Base-by-base conservation (phyloP, 2,888 invertebrate genomes). In the Eueremaeus valkanovi region DNA sequence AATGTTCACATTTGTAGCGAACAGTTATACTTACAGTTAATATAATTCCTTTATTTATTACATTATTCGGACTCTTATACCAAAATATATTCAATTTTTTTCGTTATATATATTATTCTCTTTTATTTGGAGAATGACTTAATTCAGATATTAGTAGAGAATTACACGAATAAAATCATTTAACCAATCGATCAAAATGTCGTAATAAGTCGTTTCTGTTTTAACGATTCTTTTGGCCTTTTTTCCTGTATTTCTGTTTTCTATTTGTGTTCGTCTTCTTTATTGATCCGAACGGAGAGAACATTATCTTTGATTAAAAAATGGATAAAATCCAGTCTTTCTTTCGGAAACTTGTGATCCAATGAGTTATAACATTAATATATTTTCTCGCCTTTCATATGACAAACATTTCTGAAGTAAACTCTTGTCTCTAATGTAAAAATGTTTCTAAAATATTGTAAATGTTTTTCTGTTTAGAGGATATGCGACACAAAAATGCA, bases 161-260 rank as follows among this genome's bases (percentile, higher is more conserved):
- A n/a, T n/a, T n/a, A n/a, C n/a, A n/a, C n/a, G n/a, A n/a, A n/a
- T n/a, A n/a, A 36, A 36, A 36, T 36, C 6, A 49, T 49, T n/a
- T 18, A 49, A 49, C 16, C 6, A 11, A 55, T 21, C 13, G 21
- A 55, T 55, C 55, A 21, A 55, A 55, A 55, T 55, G 55, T 55
- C 55, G 13, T 55, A 55, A 55, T 55, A 55, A 55, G 55, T 55
- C 55, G 13, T 55, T 55, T 55, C 11, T 45, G 55, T 55, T 42
- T 42, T 42, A 27, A 21, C 13, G 21, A 24, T 21, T 21, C 9
- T 24, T 55, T 24, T n/a, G n/a, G n/a, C 21, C 21, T 3, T 55
- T 55, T 55, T 55, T 55, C 49, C 8, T 24, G 21, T 55, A 8
- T 55, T 55, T 5, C 11, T 36, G 36, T 49, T 49, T 5, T 9